Evolutionary conservation across 2,113 vertebrate species (phyloP), one percentile per base, ranked within the genome.

Genomic region (Leptobrachium ailaonicum): DNA sequence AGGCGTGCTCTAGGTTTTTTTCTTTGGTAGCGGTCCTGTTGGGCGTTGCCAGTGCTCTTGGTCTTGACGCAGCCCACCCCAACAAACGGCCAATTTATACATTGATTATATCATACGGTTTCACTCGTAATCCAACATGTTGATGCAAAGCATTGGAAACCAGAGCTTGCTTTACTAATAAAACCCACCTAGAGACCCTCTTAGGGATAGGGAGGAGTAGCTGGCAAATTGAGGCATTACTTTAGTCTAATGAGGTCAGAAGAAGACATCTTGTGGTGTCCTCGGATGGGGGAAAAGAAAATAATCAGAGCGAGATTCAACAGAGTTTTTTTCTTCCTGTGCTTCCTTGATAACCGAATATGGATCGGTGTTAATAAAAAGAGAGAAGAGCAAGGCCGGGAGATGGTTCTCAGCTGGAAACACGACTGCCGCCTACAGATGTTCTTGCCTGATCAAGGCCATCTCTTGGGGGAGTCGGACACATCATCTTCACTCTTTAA

Each of bases 381-480:
- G 42, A 12, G 41, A 6, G n/a, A 66, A 41, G 32, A 45, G 10
- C 64, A 2, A 67, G 41, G 11, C 63, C 12, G 4, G 2, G 11
- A 6, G 67, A 60, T 11, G 10, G 56, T 14, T 42, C 42, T 69
- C 67, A 69, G 67, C 67, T 69, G 67, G 42, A 14, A 69, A 45
- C 67, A 44, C 8, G 42, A 69, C 41, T 13, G 0, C 67, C 13
- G 41, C 67, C 64, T 4, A 41, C 20, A 9, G 10, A 2, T 66
- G 64, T 32, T 41, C 32, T 20, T 69, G 5, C 14, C 41, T 45
- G 67, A 42, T 69, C 67, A 45, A 13, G 41, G 4, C 41, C 42
- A 2, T 43, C 41, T 69, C 64, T 32, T 66, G 64, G 58, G 41
- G 64, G 10, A 66, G 41, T 41, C 47, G 41, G 9, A 66, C 64